A percentile compares a stretch with the other conserved stretches of the same genome.
Evolutionary conservation across 2,888 invertebrate genomes (phyloP).

Genomic region (Acleris laterana): DNA sequence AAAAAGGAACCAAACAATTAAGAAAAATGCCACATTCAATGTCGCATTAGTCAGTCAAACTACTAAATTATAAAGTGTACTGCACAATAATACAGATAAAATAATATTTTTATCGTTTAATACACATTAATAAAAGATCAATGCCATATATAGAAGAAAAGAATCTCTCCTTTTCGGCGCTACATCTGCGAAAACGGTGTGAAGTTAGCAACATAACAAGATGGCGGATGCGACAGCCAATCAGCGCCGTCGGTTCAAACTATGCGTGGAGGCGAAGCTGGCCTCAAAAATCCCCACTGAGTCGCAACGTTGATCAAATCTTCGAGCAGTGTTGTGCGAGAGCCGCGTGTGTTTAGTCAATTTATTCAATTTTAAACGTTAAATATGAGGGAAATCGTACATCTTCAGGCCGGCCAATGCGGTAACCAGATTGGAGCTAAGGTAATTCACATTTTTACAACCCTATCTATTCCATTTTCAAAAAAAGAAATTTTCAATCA

Average conservation of each 20-base stretch:
- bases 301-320: constrained; percentile 65
- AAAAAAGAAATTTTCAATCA: neutral
- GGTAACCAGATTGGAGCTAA: constrained; percentile 92
- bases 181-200: constrained; percentile 45
- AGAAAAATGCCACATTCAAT: constrained; percentile 11
- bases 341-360: constrained; percentile 74
- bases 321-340: constrained; percentile 75
- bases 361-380: constrained; percentile 67
- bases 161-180: constrained; percentile 59
- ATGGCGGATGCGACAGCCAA: constrained; percentile 57
- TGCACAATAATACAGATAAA: constrained; percentile 8
- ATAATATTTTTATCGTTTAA: neutral
- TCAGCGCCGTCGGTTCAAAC: constrained; percentile 53
- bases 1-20: constrained; percentile 59
- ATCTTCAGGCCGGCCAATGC: constrained; percentile 92
- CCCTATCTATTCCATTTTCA: too few species aligned
- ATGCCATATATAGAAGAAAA: constrained; percentile 39
- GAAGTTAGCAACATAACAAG: constrained; percentile 61
- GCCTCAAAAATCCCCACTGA: constrained; percentile 79
- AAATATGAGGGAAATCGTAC: constrained; percentile 93
- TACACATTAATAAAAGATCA: constrained; percentile 23
- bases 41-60: constrained; percentile 3
- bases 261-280: constrained; percentile 76
- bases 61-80: constrained; percentile 9
- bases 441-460: constrained; percentile 52